Evolutionary conservation across 1,140 invertebrate species (phyloP), one percentile per base, ranked within the genome.

Genomic region (Apolygus lucorum): DNA sequence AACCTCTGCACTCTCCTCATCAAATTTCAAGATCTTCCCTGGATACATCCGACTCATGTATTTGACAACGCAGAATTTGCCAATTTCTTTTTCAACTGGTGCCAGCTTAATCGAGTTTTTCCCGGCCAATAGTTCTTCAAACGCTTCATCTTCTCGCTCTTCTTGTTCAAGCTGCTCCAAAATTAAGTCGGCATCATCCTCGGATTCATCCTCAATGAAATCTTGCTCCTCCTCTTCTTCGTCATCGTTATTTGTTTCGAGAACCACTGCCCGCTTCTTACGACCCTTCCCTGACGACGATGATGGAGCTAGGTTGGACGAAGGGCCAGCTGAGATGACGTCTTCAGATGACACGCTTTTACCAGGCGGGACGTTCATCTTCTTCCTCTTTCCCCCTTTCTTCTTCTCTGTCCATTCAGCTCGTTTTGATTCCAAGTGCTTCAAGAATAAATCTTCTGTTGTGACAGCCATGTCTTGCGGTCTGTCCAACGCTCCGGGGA

Each of bases 101-200:
- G 34, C 34, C 34, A 49, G 34, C 34, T 49, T 49, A 49, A 49
- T 49, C 34, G 34, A 49, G 34, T 49, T 49, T 49, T 49, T 49
- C 8, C 34, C 34, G 34, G 34, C 34, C 34, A 49, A 8, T 11
- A 49, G 34, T 49, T 49, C 34, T 49, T 49, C 34, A 49, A 49
- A 49, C 34, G 17, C 34, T 49, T 49, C 34, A 49, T 49, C 34
- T n/a, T n/a, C n/a, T n/a, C n/a, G n/a, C n/a, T n/a, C n/a, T n/a
- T n/a, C n/a, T 49, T 49, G 34, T 17, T 49, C 34, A 49, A 49
- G 34, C 34, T 49, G 34, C 34, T 49, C 34, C 34, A 49, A 49
- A 49, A 49, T 49, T 17, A 49, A 49, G 34, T 49, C 34, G 8
- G 34, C 34, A 49, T 49, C 34, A 49, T 49, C n/a, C n/a, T n/a